A percentile compares a stretch with the other conserved stretches of the same genome.
phyloP scores from a whole-genome alignment of 1,140 invertebrate species.

The Adoxophyes honmai region DNA sequence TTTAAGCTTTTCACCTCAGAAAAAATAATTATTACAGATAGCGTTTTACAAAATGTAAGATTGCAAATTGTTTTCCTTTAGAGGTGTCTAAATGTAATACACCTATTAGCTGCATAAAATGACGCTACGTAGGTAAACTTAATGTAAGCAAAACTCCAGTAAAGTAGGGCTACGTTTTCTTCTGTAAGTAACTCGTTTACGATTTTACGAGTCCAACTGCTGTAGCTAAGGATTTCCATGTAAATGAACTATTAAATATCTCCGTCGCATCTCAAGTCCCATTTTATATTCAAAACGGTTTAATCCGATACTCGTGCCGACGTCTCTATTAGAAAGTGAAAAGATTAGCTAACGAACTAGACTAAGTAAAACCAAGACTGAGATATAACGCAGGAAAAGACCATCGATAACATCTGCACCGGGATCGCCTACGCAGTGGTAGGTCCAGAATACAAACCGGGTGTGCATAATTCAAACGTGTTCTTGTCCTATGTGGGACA shows the following conservation, averaged over 20 bases:
- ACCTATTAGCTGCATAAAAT: too few relatives aligned
- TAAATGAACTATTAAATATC: background rate
- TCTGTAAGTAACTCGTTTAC: too few relatives aligned
- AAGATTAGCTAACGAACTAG: conserved; percentile 36
- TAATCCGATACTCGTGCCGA: conserved; percentile 24
- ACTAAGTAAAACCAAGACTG: conserved; percentile 19
- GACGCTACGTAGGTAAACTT: too few relatives aligned
- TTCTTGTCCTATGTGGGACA: conserved; percentile 42
- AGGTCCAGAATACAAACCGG: background rate
- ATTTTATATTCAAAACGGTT: conserved; percentile 16
- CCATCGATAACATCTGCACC: conserved; percentile 34
- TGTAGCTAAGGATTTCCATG: too few relatives aligned
- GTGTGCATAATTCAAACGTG: conserved; percentile 56
- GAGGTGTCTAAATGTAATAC: too few relatives aligned
- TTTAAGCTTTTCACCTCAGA: too few relatives aligned
- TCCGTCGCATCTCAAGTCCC: background rate
- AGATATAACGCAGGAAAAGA: conserved; percentile 20
- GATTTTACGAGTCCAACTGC: too few relatives aligned
- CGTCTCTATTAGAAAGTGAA: conserved; percentile 38
- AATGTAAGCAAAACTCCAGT: too few relatives aligned
- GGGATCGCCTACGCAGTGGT: conserved; percentile 29
- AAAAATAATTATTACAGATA: too few relatives aligned
- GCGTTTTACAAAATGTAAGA: too few relatives aligned
- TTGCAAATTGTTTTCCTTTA: too few relatives aligned
- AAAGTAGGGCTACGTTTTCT: too few relatives aligned